phyloP scores from a whole-genome alignment of 2,797 vertebrate species.

The Melanogrammus aeglefinus region DNA sequence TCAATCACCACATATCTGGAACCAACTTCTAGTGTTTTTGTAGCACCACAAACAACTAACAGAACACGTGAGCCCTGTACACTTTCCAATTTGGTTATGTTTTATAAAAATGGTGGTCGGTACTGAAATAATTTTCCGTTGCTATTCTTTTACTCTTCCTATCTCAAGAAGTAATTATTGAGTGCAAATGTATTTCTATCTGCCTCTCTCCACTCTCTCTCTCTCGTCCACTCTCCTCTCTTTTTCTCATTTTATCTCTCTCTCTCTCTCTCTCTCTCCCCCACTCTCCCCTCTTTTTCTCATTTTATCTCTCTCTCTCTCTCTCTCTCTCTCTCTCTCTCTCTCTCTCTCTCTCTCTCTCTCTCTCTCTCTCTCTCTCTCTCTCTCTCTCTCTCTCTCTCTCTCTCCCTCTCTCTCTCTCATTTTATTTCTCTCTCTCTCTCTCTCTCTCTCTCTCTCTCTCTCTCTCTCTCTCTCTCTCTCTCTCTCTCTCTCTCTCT shows the following conservation, averaged over 20 bases:
- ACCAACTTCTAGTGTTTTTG: no score
- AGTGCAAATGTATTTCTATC: not conserved
- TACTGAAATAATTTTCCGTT: not conserved
- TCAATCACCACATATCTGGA: no score
- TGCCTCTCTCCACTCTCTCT: not conserved
- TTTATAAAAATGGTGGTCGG: not conserved
- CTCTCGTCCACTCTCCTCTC: slow-evolving; percentile 38
- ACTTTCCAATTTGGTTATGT: not conserved
- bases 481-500: not conserved
- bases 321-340: not conserved
- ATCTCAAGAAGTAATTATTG: not conserved
- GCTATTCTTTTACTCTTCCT: not conserved
- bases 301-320: not conserved
- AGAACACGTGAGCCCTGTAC: not conserved
- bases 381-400: not conserved
- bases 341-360: not conserved
- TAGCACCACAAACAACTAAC: no score
- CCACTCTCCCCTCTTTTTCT: not conserved
- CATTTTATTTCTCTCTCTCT: not conserved
- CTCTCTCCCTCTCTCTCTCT: not conserved
- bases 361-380: slow-evolving; percentile 39
- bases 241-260: no score
- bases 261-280: not conserved
- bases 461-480: not conserved
- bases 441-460: not conserved